These are phyloP conservation scores for Petroica traversi DNA, from an alignment of 2,113 vertebrate species.

Conservation along the genomic window DNA sequence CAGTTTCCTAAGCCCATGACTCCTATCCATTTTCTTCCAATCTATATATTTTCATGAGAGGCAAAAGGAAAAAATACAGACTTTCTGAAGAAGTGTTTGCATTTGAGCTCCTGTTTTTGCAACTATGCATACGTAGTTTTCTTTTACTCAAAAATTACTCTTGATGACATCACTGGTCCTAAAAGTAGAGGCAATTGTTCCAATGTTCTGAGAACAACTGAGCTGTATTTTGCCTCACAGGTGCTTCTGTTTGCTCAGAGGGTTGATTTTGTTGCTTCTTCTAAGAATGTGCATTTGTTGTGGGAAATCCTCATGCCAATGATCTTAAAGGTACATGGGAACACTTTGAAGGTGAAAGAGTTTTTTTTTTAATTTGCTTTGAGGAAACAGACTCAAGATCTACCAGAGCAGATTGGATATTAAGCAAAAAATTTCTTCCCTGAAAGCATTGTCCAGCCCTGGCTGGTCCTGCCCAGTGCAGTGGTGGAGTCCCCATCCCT, in stretches of 20 bases:
- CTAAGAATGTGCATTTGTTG: not conserved
- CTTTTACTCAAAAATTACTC: not conserved
- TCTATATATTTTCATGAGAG: not conserved
- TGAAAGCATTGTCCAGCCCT: not conserved
- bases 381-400: not conserved
- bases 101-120: not conserved
- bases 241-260: not conserved
- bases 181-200: not conserved
- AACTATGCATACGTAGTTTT: not conserved
- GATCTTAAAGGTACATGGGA: not conserved
- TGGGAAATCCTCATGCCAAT: not conserved
- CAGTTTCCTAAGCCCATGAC: not conserved
- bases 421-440: not conserved
- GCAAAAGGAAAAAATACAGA: not conserved
- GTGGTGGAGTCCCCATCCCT: not conserved
- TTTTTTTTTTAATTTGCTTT: not conserved
- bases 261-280: not conserved
- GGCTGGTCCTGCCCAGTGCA: not conserved
- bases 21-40: not conserved
- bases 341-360: accelerated
- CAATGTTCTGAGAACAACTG: not conserved
- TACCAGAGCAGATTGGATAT: too few species aligned
- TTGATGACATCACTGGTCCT: not conserved
- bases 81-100: not conserved
- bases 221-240: not conserved